Evolutionary conservation across 2,888 invertebrate genomes (phyloP), one percentile per base, ranked within the genome.

Genomic region (Clistopyga incitator): DNA sequence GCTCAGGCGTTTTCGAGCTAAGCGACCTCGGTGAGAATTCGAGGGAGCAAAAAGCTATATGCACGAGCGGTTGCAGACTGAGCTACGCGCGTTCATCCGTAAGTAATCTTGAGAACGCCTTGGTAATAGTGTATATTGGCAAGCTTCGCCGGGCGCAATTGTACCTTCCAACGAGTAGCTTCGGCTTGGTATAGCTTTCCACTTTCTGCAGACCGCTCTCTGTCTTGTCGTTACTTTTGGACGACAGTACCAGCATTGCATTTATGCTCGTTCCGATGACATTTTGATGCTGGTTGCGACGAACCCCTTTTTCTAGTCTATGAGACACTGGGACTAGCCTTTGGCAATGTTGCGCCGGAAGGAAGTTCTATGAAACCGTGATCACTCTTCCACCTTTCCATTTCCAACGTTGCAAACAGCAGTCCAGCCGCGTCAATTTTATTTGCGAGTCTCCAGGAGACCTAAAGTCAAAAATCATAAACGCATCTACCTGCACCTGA

Each of bases 41-140:
- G 25, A 59, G 71, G 52, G 64, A 10, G 52, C 42, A n/a, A 50
- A 77, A 59, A 38, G 50, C 18, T 64, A 15, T 68, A 52, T 71
- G 71, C 78, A 78, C 71, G 78, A 71, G 52, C 54, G 64, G 42
- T 64, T 54, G 38, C 78, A 52, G 18, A 64, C 52, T 64, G 64
- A 64, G 78, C 56, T 34, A 54, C 20, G 67, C 52, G 80, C 74
- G 74, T 80, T 74, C 67, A 67, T 74, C 74, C 59, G 47, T 42
- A 59, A 59, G 59, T 80, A 80, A 80, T 67, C 56, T 29, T 34
- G 34, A 45, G 23, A 74, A 50, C 65, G 80, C 65, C 54, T 54
- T 45, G 65, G 45, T 64, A 72, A 72, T 79, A 50, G 52, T 29
- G 34, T 78, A 61, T 70, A 78, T 72, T 74, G 79, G 79, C 74